Evolutionary conservation across 2,888 invertebrate species (phyloP), one percentile per base, ranked within the genome.

Genomic region (Leptopilina syphax): DNA sequence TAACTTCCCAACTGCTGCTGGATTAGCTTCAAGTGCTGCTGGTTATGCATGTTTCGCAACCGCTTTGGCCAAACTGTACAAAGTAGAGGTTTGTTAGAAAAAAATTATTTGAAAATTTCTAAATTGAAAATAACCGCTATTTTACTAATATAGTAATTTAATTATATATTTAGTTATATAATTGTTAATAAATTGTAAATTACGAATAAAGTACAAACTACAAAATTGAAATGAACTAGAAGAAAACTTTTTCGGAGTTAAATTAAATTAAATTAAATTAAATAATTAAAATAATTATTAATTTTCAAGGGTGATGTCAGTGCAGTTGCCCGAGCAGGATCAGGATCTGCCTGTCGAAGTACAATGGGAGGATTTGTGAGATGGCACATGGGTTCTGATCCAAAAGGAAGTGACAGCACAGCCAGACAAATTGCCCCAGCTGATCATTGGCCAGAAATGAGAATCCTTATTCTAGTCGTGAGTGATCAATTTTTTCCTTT

Each of bases 1-100:
- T 92, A 99, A 99, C 93, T 99, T 99, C 90, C 99, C 99, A 12
- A 99, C 99, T 4, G 98, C 98, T 4, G 99, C 99, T 79, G 99
- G 99, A 0, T 93, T 99, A 73, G 99, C 99, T 0, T 99, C 99
- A 0, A 99, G 99, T 80, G 99, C 99, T 44, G 98, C 99, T 65
- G 99, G 99, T 4, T 99, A 98, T 92, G 99, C 99, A 3, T 98
- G 98, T 90, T 92, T 99, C 5, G 88, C 88, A 65, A 80, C 85
- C 68, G 95, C 97, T 0, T 92, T 99, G 79, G 96, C 97, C 0
- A 94, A 94, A 85, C 92, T 97, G 0, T 98, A 96, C 89, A 95
- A 95, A 83, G 92, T 97, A 0, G 93, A 87, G 94, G 95, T 95
- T 18, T n/a, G n/a, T 13, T n/a, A 27, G 27, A 12, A 27, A 18